phyloP scores from a whole-genome alignment of 2,113 vertebrate genomes.

The Nothocercus julius region DNA sequence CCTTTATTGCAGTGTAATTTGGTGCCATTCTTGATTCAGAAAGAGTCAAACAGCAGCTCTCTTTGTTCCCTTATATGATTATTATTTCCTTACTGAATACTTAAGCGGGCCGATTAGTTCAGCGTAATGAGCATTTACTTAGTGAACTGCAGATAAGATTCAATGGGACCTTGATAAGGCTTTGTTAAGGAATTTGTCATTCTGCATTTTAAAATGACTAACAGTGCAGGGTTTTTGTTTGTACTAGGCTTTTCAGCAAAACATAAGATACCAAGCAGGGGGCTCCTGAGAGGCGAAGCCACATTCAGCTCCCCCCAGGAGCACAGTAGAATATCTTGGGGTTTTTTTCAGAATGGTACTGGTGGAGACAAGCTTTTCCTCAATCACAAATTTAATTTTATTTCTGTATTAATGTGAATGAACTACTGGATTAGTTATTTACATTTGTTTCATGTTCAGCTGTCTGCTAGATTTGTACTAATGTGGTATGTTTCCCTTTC shows the following conservation, averaged over 20 bases:
- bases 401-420: conserved; percentile 66
- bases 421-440: conserved; percentile 71
- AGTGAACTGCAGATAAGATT: conserved; percentile 71
- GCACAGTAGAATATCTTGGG: conserved; percentile 4
- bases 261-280: conserved; percentile 30
- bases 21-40: conserved; percentile 19
- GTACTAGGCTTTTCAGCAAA: conserved; percentile 40
- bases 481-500: conserved; percentile 84
- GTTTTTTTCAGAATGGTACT: not conserved
- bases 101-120: conserved; percentile 48
- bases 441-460: conserved; percentile 79
- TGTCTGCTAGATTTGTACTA: conserved; percentile 84
- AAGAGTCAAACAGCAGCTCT: conserved; percentile 32
- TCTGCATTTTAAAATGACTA: conserved; percentile 68
- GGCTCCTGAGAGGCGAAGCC: conserved; percentile 56
- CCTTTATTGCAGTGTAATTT: not conserved
- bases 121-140: conserved; percentile 72
- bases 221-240: conserved; percentile 53
- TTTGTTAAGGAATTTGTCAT: conserved; percentile 70
- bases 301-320: not conserved
- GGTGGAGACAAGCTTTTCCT: conserved; percentile 51
- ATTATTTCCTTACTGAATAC: conserved; percentile 51
- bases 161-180: conserved; percentile 63
- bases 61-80: conserved; percentile 52
- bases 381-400: conserved; percentile 51